Percentiles rank a stretch among this genome's conserved stretches.
phyloP scores from a whole-genome alignment of 2,113 vertebrate genomes.

The Marcusenius ussheri region DNA sequence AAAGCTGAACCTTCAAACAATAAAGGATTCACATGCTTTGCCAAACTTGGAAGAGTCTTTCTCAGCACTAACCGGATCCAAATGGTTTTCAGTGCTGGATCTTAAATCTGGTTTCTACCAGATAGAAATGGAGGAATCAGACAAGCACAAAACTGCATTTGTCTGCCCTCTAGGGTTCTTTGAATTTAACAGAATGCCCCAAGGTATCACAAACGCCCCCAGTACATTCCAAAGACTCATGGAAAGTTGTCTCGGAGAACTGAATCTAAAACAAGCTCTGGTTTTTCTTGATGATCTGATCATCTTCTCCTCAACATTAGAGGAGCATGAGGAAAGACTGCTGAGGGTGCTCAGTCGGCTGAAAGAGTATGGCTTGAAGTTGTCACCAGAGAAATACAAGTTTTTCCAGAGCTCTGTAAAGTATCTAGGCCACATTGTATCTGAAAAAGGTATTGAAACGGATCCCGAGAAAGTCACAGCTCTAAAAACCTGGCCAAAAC shows the following conservation, averaged over 20 bases:
- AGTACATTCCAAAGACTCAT: constrained; percentile 14
- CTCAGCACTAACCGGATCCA: neutral
- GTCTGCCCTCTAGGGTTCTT: constrained; percentile 23
- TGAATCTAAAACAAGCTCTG: neutral
- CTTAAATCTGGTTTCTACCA: constrained; percentile 9
- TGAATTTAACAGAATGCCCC: constrained; percentile 20
- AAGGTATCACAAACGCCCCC: constrained; percentile 24
- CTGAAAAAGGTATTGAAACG: neutral
- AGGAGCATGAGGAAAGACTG: constrained; percentile 18
- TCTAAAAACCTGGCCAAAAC: constrained; percentile 22
- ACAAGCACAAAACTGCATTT: constrained; percentile 23
- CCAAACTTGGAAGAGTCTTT: constrained; percentile 17
- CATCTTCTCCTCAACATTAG: constrained; percentile 10
- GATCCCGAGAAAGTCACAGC: neutral
- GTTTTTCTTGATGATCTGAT: constrained; percentile 1
- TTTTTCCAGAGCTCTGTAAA: constrained; percentile 15
- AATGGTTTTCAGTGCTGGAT: constrained; percentile 6
- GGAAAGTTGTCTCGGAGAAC: constrained; percentile 14
- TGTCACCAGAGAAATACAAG: constrained; percentile 5
- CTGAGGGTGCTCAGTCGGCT: neutral
- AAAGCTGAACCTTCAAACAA: constrained; percentile 15
- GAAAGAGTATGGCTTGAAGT: constrained; percentile 1
- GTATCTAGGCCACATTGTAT: constrained; percentile 18
- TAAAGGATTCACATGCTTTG: constrained; percentile 6
- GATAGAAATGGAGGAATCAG: constrained; percentile 12